Evolutionary conservation across 2,888 invertebrate genomes (phyloP).

Genomic region (Trachelus stipa): DNA sequence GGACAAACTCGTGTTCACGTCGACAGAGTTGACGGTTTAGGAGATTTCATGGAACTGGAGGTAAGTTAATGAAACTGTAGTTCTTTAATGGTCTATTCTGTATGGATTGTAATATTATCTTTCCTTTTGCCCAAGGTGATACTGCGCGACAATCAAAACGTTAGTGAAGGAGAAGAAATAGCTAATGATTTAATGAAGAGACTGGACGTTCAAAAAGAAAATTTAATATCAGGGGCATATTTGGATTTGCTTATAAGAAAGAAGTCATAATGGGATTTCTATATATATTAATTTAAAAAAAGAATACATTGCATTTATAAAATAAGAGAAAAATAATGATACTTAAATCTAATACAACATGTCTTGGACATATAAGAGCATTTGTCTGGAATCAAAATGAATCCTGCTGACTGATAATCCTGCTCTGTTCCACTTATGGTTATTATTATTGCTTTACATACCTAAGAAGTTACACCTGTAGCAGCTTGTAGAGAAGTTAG

Average conservation of each 20-base stretch:
- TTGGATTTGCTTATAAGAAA: slow-evolving; percentile 73
- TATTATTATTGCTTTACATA: neutral
- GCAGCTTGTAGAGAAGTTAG: slow-evolving; percentile 18
- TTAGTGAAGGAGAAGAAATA: slow-evolving; percentile 78
- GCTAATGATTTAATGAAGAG: slow-evolving; percentile 77
- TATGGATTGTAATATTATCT: neutral
- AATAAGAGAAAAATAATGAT: neutral
- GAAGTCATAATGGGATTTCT: slow-evolving; percentile 4
- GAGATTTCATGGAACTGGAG: slow-evolving; percentile 88
- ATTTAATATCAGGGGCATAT: slow-evolving; percentile 81
- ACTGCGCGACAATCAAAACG: slow-evolving; percentile 74
- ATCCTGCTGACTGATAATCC: slow-evolving; percentile 4
- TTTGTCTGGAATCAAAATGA: neutral
- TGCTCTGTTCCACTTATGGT: neutral
- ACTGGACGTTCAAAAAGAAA: slow-evolving; percentile 73
- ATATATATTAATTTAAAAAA: neutral
- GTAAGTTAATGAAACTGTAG: slow-evolving; percentile 63
- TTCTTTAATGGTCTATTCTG: neutral
- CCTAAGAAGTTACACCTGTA: neutral
- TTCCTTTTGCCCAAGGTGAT: slow-evolving; percentile 70
- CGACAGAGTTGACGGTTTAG: slow-evolving; percentile 84
- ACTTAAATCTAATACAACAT: neutral
- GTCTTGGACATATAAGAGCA: neutral
- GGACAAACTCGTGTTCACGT: slow-evolving; percentile 90
- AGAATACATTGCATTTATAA: neutral